Evolutionary conservation across 2,888 invertebrate genomes (phyloP).

Genomic region (Sminthurides aquaticus): DNA sequence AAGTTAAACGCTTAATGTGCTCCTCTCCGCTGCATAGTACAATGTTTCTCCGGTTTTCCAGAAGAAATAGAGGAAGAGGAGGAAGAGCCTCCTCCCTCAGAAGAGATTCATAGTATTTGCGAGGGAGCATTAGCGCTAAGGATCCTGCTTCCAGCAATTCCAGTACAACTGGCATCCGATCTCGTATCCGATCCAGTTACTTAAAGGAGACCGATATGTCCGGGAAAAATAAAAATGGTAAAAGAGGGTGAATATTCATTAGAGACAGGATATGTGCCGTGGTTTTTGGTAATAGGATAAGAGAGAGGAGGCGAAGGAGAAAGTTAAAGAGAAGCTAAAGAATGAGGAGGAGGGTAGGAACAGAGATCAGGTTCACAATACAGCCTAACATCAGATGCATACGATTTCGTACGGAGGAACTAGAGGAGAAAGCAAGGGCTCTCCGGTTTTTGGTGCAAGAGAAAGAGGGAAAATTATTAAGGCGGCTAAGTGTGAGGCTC

Average conservation of each 20-base stretch:
- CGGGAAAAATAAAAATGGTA: neutral
- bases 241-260: conserved; percentile 5
- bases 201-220: neutral
- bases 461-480: conserved; percentile 26
- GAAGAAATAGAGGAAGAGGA: too few species aligned
- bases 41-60: too few species aligned
- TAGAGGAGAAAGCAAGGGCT: conserved; percentile 8
- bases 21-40: too few species aligned
- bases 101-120: too few species aligned
- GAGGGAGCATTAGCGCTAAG: too few species aligned
- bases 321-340: conserved; percentile 1
- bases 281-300: neutral
- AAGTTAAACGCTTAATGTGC: too few species aligned
- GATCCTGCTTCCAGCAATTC: neutral
- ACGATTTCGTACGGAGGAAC: too few species aligned
- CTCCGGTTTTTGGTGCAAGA: neutral
- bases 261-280: conserved; percentile 1
- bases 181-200: neutral
- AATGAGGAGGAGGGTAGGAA: too few species aligned
- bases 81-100: too few species aligned
- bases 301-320: neutral
- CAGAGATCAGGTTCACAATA: too few species aligned
- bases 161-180: too few species aligned
- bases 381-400: too few species aligned
- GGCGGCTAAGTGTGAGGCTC: conserved; percentile 26